Base-by-base conservation (phyloP, 2,888 invertebrate species). In the Tromatobia lineatoria region DNA sequence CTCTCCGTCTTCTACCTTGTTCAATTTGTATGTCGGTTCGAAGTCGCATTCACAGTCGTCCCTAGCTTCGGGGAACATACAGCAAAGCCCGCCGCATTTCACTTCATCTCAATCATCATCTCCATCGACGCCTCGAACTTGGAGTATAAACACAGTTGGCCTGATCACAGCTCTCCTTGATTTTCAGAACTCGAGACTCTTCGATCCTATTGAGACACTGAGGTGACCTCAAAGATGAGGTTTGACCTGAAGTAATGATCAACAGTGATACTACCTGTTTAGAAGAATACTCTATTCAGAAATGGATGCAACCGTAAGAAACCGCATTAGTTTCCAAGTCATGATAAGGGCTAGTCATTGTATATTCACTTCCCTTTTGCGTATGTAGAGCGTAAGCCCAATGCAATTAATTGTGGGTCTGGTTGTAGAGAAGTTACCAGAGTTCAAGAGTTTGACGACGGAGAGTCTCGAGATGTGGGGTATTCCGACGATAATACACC, bases 291-390 rank as follows among this genome's bases (percentile, higher is more conserved):
- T 4, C 54, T 6, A 20, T 25, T 18, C 13, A 29, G 4, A 38
- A 18, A 38, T 38, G 13, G 45, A 71, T 42, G 23, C 38, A 45
- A 74, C 69, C 79, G 50, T 70, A 50, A 50, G 79, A 70, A 61
- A 52, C 67, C 42, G 64, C 59, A 73, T 78, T 83, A 83, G 73
- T 83, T 83, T 66, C 73, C 75, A 71, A 83, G 73, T 70, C 70
- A 29, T 50, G 77, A 83, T 79, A 76, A 74, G 45, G 25, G 47
- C 78, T 54, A 23, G 57, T n/a, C 42, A 47, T 11, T 34, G 79
- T 77, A 47, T 61, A 42, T 23, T 34, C 66, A 69, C 47, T 67
- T 45, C 15, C 10, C 20, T 20, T n/a, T n/a, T 10, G 29, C 25
- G 38, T 61, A 50, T 18, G 64, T 61, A 70, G 38, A 34, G 71